Percentiles rank a stretch among this genome's conserved stretches.
phyloP scores from a whole-genome alignment of 2,797 vertebrate species.

The Scarus forsteni region DNA sequence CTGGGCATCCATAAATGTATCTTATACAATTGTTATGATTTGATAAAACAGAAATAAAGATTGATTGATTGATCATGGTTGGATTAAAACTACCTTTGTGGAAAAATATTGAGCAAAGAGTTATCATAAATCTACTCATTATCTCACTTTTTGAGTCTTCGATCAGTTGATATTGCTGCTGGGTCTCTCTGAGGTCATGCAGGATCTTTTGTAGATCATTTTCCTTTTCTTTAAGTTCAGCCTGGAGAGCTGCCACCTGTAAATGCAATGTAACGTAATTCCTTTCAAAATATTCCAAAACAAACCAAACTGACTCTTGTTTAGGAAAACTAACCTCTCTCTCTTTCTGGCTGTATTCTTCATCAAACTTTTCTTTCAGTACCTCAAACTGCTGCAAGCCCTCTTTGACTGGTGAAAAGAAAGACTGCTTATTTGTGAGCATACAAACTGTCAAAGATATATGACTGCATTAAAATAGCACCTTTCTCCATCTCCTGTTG shows the following conservation, averaged over 20 bases:
- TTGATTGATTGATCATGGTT: too few species aligned
- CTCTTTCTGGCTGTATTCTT: constrained; percentile 85
- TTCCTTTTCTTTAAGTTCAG: constrained; percentile 83
- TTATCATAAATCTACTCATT: not conserved
- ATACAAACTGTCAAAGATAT: too few species aligned
- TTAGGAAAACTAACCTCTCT: constrained; percentile 85
- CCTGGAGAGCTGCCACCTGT: constrained; percentile 85
- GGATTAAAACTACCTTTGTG: too few species aligned
- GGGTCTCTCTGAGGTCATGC: constrained; percentile 83
- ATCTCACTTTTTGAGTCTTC: constrained; percentile 86
- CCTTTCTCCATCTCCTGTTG: constrained; percentile 90
- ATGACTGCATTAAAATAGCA: constrained; percentile 43
- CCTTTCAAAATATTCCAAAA: not conserved
- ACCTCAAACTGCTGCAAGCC: constrained; percentile 85
- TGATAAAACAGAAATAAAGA: too few species aligned
- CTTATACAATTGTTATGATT: too few species aligned
- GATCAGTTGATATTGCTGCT: constrained; percentile 80
- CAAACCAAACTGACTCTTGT: not conserved
- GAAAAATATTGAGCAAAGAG: not conserved
- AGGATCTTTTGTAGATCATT: constrained; percentile 80
- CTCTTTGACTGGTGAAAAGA: constrained; percentile 87
- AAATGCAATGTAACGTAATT: constrained; percentile 31
- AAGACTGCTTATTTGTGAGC: not conserved
- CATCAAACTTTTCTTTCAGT: constrained; percentile 83
- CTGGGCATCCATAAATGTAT: too few species aligned